Evolutionary conservation across 2,113 vertebrate species (phyloP), one percentile per base, ranked within the genome.

Genomic region (Isichthys henryi): DNA sequence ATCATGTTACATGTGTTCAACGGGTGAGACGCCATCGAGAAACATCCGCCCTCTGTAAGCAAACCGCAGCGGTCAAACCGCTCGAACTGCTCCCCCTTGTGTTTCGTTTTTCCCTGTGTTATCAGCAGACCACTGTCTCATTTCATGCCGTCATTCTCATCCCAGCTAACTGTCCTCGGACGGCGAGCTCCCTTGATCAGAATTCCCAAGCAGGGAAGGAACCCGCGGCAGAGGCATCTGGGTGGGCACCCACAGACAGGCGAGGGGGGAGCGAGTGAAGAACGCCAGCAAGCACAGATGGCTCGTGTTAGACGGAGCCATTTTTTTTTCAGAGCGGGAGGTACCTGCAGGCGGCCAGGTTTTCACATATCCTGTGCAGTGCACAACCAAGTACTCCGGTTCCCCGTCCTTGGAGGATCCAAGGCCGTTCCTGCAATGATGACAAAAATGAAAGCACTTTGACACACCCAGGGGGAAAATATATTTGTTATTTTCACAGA

Each of bases 301-400:
- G 45, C 45, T 48, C 10, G 11, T 4, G 82, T 53, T 48, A 43
- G 15, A 35, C 0, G 4, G 31, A 27, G 49, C 19, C 3, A 13
- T 43, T n/a, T 21, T 3, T 8, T 50, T 66, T 5, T 43, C 48
- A 17, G 62, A n/a, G 23, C 43, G 90, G 52, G 91, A 70, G 89
- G 93, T 94, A 99, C 98, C 98, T 96, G 98, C 98, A 21, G 98
- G 98, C 0, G 98, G 98, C 98, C 98, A 99, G 3, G 98, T 98
- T 95, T 99, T 99, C 96, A 99, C 99, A 91, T 99, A 99, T 23
- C 98, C 98, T 23, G 98, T 99, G 94, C 98, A 99, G 87, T 99
- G 98, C 62, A 99, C 98, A 92, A 99, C 98, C 0, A 98, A 98
- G 89, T 99, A 99, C 91, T 99, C 98, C 11, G 97, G 97, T 92